Evolutionary conservation across 2,113 vertebrate species (phyloP).

Genomic region (Salvelinus fontinalis): DNA sequence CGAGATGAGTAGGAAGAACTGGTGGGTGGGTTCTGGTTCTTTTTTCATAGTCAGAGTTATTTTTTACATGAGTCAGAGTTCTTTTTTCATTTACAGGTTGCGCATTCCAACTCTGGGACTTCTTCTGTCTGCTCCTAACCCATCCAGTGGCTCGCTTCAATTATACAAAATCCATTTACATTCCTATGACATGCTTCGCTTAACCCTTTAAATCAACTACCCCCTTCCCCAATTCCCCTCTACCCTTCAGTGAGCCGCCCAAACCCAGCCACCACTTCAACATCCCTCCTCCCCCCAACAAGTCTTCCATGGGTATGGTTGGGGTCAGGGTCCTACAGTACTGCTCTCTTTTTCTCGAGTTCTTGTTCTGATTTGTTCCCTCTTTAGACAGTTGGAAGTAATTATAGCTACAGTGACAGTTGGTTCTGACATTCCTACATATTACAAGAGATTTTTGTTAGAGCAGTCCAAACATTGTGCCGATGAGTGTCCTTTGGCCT

Average conservation of each 20-base stretch:
- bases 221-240: too few relatives aligned
- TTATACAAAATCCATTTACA: constrained; percentile 28
- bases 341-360: constrained; percentile 4
- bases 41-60: too few relatives aligned
- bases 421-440: too few relatives aligned
- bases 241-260: constrained; percentile 11
- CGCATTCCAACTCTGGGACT: background rate
- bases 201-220: constrained; percentile 19
- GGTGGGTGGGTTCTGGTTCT: too few relatives aligned
- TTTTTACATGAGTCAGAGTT: too few relatives aligned
- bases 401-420: too few relatives aligned
- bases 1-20: too few relatives aligned
- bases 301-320: background rate
- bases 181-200: constrained; percentile 34
- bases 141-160: constrained; percentile 16
- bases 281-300: background rate
- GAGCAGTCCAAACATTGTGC: too few relatives aligned
- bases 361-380: constrained; percentile 1
- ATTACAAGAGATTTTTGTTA: too few relatives aligned
- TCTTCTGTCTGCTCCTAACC: background rate
- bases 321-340: background rate
- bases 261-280: background rate
- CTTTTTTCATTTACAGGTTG: constrained; percentile 39
- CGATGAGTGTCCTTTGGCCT: too few relatives aligned
- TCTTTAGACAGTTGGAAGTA: too few relatives aligned